Percentiles rank a stretch among this genome's conserved stretches.
These are phyloP conservation scores for Crossaster papposus DNA, from an alignment of 53 echinoderm and acorn worm genomes.

Conservation along the genomic window DNA sequence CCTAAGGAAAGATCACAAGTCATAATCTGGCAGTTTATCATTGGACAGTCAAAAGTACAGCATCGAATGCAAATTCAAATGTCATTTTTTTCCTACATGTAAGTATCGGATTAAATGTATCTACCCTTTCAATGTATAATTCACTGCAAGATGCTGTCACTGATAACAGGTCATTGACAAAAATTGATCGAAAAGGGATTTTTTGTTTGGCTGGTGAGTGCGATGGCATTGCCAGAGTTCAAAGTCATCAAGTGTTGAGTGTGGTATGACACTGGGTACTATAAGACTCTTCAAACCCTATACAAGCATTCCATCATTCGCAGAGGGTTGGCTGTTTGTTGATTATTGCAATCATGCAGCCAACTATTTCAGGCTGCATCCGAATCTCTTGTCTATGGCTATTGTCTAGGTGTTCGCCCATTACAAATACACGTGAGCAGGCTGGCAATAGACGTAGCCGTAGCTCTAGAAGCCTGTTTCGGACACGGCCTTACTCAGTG, in stretches of 20 bases:
- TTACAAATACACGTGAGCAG: too few species aligned
- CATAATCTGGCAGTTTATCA: too few species aligned
- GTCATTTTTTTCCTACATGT: neutral
- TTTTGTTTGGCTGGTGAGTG: neutral
- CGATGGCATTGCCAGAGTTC: neutral
- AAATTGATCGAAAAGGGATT: neutral
- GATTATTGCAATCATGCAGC: slow-evolving; percentile 26
- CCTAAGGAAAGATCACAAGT: too few species aligned
- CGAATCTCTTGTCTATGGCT: too few species aligned
- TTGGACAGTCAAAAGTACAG: neutral
- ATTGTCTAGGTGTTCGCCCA: too few species aligned
- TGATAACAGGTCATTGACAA: neutral
- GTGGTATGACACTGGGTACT: slow-evolving; percentile 19
- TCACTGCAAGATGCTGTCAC: neutral
- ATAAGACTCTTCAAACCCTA: slow-evolving; percentile 2
- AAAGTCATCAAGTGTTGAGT: slow-evolving; percentile 1
- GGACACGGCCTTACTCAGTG: too few species aligned
- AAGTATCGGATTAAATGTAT: neutral
- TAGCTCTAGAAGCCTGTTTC: too few species aligned
- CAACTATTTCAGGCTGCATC: neutral
- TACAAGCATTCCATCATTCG: slow-evolving; percentile 28
- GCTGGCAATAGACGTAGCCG: too few species aligned
- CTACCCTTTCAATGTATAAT: neutral
- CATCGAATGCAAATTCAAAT: neutral
- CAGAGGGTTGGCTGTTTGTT: slow-evolving; percentile 26